Conservation (phyloP, 1,140 invertebrate species). For the Lordiphosa collinella region DNA sequence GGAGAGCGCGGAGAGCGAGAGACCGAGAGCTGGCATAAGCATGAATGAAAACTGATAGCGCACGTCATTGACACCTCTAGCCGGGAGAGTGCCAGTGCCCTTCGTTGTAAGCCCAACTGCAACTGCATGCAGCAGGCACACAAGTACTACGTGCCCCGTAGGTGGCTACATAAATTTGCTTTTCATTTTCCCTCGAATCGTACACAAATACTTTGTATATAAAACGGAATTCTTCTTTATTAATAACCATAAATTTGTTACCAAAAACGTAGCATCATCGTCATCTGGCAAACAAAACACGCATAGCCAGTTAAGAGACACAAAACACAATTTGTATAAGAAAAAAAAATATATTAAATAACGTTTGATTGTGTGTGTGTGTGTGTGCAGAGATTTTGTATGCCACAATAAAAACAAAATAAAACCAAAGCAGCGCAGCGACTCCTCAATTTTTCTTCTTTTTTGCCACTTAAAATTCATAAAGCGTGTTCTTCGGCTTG, state of each 20-base stretch:
- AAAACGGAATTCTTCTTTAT: constrained; percentile 71
- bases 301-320: constrained; percentile 64
- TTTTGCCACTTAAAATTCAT: constrained; percentile 75
- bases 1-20: no score
- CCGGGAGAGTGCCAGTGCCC: constrained; percentile 8
- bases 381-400: not conserved
- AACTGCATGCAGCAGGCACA: not conserved
- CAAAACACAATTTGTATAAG: constrained; percentile 70
- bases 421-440: constrained; percentile 67
- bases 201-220: no score
- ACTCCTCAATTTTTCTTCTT: constrained; percentile 45
- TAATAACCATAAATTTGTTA: constrained; percentile 69
- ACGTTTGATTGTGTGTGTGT: constrained; percentile 12
- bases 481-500: constrained; percentile 45
- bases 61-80: constrained; percentile 72
- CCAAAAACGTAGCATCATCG: constrained; percentile 49
- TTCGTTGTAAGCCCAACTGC: constrained; percentile 32
- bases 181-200: constrained; percentile 62
- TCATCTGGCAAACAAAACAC: constrained; percentile 69
- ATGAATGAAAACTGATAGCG: constrained; percentile 75
- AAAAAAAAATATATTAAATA: constrained; percentile 73
- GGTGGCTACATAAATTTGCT: constrained; percentile 75
- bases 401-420: constrained; percentile 65
- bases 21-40: constrained; percentile 25
- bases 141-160: constrained; percentile 17